Percentiles rank a stretch among this genome's conserved stretches.
Conservation (phyloP, 2,797 vertebrate species). For the Typhlichthys eigenmanni region DNA sequence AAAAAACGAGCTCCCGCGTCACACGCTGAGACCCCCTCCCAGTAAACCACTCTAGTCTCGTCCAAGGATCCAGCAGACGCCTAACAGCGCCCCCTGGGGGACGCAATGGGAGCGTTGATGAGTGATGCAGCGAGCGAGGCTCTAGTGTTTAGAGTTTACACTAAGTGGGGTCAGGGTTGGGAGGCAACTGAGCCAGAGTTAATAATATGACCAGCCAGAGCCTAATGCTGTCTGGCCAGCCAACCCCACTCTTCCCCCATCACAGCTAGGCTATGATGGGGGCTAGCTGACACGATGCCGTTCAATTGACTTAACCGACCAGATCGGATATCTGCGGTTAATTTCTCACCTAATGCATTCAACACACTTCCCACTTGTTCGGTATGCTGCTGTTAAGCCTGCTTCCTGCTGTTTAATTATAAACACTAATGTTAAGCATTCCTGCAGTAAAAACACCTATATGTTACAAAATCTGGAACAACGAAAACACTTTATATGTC, state of each 20-base stretch:
- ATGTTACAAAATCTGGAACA: too few relatives aligned
- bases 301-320: slow-evolving; percentile 12
- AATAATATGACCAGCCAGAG: slow-evolving; percentile 63
- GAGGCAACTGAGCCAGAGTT: slow-evolving; percentile 38
- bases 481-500: too few relatives aligned
- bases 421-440: slow-evolving; percentile 1
- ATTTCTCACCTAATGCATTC: slow-evolving; percentile 32
- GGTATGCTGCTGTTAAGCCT: slow-evolving; percentile 54
- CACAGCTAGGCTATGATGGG: too few relatives aligned
- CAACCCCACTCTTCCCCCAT: too few relatives aligned
- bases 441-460: not conserved
- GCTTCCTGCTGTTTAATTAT: slow-evolving; percentile 25
- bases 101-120: slow-evolving; percentile 24
- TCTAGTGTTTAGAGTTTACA: slow-evolving; percentile 31
- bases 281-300: not conserved
- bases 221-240: slow-evolving; percentile 41
- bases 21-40: slow-evolving; percentile 3
- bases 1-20: slow-evolving; percentile 1
- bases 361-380: slow-evolving; percentile 58
- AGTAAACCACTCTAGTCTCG: slow-evolving; percentile 20
- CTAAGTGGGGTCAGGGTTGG: slow-evolving; percentile 8
- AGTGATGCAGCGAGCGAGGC: slow-evolving; percentile 14
- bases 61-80: slow-evolving; percentile 12
- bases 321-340: slow-evolving; percentile 49
- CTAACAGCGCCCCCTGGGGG: not conserved